Evolutionary conservation across 2,888 invertebrate species (phyloP).

Genomic region (Diogma glabrata): DNA sequence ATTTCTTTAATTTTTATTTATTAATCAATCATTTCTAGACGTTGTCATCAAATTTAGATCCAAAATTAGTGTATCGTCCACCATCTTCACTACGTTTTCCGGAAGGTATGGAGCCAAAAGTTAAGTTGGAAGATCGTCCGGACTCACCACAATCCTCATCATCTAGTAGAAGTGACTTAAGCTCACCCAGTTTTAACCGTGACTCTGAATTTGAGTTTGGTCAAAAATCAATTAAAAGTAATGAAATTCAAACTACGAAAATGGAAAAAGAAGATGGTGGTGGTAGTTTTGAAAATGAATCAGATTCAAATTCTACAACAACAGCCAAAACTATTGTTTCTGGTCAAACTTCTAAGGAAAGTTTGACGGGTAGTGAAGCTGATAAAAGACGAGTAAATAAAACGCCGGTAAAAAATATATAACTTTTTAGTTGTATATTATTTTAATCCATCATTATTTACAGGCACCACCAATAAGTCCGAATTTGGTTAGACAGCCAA

Average conservation of each 20-base stretch:
- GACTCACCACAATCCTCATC: conserved; percentile 66
- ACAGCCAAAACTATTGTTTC: conserved; percentile 61
- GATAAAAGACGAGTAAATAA: conserved; percentile 23
- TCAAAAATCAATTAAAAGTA: conserved; percentile 10
- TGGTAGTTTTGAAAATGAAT: conserved; percentile 59
- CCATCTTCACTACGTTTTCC: conserved; percentile 83
- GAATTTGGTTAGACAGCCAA: conserved; percentile 45
- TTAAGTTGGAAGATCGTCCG: conserved; percentile 40
- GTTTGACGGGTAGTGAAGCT: conserved; percentile 20
- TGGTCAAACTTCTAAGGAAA: conserved; percentile 38
- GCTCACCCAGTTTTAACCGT: conserved; percentile 56
- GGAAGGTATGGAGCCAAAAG: conserved; percentile 39
- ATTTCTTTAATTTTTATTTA: not conserved
- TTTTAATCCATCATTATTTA: conserved; percentile 1
- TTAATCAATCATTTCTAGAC: conserved; percentile 23
- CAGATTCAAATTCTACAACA: conserved; percentile 64
- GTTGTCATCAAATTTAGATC: conserved; percentile 61
- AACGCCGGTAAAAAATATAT: conserved; percentile 26
- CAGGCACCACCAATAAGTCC: conserved; percentile 44
- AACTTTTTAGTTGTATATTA: conserved; percentile 4
- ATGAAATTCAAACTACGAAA: conserved; percentile 23
- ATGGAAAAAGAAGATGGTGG: conserved; percentile 15
- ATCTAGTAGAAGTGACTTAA: conserved; percentile 58
- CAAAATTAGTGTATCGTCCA: conserved; percentile 76
- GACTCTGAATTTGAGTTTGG: conserved; percentile 56